phyloP scores from a whole-genome alignment of 2,113 vertebrate genomes.

The Lampris megalopsis region DNA sequence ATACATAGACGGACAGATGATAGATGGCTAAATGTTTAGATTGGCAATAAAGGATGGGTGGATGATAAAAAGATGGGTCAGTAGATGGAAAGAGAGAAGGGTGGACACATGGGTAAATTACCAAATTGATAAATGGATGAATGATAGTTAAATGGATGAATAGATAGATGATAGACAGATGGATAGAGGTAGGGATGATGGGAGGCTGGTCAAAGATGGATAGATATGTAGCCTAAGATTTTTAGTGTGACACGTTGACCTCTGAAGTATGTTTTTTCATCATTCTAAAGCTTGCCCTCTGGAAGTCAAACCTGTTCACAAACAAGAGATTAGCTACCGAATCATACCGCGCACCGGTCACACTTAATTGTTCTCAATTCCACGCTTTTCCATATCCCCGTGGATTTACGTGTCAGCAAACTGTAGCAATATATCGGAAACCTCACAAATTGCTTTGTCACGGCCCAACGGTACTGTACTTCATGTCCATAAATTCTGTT shows the following conservation, averaged over 20 bases:
- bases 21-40: background rate
- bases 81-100: too few relatives aligned
- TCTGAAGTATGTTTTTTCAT: too few relatives aligned
- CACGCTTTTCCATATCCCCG: background rate
- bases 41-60: background rate
- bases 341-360: background rate
- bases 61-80: background rate
- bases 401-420: conserved; percentile 29
- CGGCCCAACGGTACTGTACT: conserved; percentile 4
- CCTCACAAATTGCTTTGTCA: conserved; percentile 57
- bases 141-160: too few relatives aligned
- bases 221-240: too few relatives aligned
- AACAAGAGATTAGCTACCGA: conserved; percentile 8
- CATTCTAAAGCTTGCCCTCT: too few relatives aligned
- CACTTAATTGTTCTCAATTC: background rate
- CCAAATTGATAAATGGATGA: too few relatives aligned
- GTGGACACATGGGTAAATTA: too few relatives aligned
- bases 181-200: background rate
- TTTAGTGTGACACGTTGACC: too few relatives aligned
- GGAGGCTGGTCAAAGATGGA: background rate
- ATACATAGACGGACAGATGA: background rate
- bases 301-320: background rate
- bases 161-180: background rate
- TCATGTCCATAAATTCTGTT: conserved; percentile 57
- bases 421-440: conserved; percentile 33